Evolutionary conservation across 2,888 invertebrate species (phyloP).

Genomic region (Branchipolynoe longqiensis): DNA sequence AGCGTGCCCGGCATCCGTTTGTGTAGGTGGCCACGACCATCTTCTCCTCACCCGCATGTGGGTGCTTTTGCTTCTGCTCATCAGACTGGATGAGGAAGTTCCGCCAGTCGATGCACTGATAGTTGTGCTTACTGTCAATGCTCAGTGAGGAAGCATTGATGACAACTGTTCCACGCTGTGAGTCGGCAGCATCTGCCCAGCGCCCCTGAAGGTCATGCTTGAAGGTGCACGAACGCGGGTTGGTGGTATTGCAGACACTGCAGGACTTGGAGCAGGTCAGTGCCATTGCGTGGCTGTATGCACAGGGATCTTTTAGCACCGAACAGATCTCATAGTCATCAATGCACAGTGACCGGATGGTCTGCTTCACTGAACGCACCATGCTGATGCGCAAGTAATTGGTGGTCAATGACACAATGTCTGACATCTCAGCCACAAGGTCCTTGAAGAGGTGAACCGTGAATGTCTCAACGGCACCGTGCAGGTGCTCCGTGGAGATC

Average conservation of each 20-base stretch:
- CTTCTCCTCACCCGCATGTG: slow-evolving; percentile 13
- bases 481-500: slow-evolving; percentile 52
- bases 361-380: slow-evolving; percentile 58
- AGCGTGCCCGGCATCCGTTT: slow-evolving; percentile 66
- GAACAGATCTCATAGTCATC: slow-evolving; percentile 67
- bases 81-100: background rate
- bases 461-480: slow-evolving; percentile 50
- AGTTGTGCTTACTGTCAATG: slow-evolving; percentile 51
- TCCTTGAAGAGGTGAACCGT: slow-evolving; percentile 64
- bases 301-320: slow-evolving; percentile 61
- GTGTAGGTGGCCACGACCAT: slow-evolving; percentile 65
- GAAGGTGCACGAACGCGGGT: slow-evolving; percentile 64
- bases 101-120: slow-evolving; percentile 64
- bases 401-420: slow-evolving; percentile 10
- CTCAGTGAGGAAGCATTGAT: slow-evolving; percentile 49
- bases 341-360: slow-evolving; percentile 64
- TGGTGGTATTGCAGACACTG: slow-evolving; percentile 67
- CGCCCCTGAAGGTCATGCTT: slow-evolving; percentile 58
- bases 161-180: slow-evolving; percentile 46
- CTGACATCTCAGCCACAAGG: slow-evolving; percentile 62
- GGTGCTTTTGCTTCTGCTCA: background rate
- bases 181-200: slow-evolving; percentile 62
- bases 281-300: slow-evolving; percentile 58
- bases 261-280: slow-evolving; percentile 67
- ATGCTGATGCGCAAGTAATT: slow-evolving; percentile 64